Evolutionary conservation across 1,140 invertebrate species (phyloP), one percentile per base, ranked within the genome.

Genomic region (Bombus confusus): DNA sequence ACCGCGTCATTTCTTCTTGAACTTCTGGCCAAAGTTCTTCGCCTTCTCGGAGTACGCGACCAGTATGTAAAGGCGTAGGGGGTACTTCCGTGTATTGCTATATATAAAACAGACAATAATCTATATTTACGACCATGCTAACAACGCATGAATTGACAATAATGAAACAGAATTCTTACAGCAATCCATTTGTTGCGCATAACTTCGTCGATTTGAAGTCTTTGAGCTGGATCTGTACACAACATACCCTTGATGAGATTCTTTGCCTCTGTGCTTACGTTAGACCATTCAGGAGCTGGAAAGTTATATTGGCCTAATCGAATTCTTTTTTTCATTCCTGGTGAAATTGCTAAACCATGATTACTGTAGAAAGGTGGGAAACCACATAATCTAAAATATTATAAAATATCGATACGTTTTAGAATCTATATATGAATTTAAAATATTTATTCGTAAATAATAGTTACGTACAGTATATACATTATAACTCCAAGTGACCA

Each of bases 241-340:
- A 99, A 95, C 97, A 99, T 98, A 57, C 98, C 97, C 91, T 97
- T 97, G 86, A 99, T 99, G 64, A 99, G 96, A 94, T 99, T 98
- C 95, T 99, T 99, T 0, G 99, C 99, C 94, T 99, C 98, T 83
- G 97, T 95, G 68, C 98, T 99, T 0, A 99, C 99, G 92, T 98
- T 97, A 80, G 97, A 97, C 99, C 99, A 99, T 95, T 99, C 99
- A 0, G 98, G 98, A 90, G 97, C 97, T 0, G 99, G 98, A 94
- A 99, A 99, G 91, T 99, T 98, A 94, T 99, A 99, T 93, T 99
- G 98, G 10, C 99, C 99, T 73, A 98, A 97, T 85, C 98, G 96
- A 91, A 99, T 99, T 79, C 99, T 96, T 94, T 98, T 99, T 94
- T 99, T 99, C 99, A 99, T 99, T n/a, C 99, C 99, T 0, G 99